phyloP scores from a whole-genome alignment of 1,140 invertebrate species.

The Drosophila littoralis region DNA sequence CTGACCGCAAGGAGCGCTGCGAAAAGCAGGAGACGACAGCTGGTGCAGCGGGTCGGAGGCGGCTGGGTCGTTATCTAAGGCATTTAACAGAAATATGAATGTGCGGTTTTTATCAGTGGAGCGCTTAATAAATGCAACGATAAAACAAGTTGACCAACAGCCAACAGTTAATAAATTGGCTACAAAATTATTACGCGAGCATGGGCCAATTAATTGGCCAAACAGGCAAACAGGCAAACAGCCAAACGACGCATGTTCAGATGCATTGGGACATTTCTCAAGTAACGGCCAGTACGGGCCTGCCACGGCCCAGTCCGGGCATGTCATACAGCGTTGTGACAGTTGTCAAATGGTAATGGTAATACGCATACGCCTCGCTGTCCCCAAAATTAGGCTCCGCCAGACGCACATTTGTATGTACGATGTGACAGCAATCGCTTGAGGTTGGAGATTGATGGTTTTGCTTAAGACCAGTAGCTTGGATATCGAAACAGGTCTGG shows the following conservation, averaged over 20 bases:
- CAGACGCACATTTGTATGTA: conserved; percentile 70
- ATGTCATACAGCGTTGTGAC: conserved; percentile 81
- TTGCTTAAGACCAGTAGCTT: conserved; percentile 79
- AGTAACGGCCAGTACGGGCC: neutral
- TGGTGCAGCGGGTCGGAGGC: conserved; percentile 18
- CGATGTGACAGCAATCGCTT: conserved; percentile 70
- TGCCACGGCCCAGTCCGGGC: conserved; percentile 8
- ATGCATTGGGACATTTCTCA: conserved; percentile 54
- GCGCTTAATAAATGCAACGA: conserved; percentile 76
- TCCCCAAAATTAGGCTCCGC: conserved; percentile 51
- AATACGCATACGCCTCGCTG: conserved; percentile 64
- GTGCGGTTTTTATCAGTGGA: conserved; percentile 64
- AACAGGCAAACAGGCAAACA: conserved; percentile 40
- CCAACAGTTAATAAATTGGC: conserved; percentile 73
- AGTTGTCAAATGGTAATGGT: conserved; percentile 80
- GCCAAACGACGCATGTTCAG: conserved; percentile 43
- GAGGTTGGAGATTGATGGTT: conserved; percentile 72
- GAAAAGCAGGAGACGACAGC: conserved; percentile 20
- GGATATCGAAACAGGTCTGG: conserved; percentile 67
- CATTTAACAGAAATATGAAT: conserved; percentile 77
- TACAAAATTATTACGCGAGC: conserved; percentile 79
- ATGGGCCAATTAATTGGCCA: conserved; percentile 53
- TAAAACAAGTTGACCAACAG: conserved; percentile 67
- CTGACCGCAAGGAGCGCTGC: conserved; percentile 39
- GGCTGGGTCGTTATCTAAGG: conserved; percentile 63